phyloP scores from a whole-genome alignment of 92 coral and sea anemone species.

The Umimayanthus chanpuru region DNA sequence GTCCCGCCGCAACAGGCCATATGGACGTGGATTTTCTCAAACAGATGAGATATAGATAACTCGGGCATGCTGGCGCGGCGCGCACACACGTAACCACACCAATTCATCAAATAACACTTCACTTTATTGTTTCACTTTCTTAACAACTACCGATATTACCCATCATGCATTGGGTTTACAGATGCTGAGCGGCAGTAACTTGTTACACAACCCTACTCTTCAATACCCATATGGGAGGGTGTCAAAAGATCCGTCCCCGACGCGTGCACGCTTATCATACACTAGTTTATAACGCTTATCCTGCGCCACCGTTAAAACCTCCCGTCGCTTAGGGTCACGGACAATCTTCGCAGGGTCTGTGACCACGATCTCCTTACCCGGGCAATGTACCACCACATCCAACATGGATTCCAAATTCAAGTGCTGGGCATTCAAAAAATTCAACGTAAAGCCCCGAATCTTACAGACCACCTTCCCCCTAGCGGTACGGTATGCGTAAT shows the following conservation, averaged over 20 bases:
- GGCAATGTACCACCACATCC: background rate
- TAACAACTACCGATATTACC: too few relatives aligned
- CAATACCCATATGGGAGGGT: too few relatives aligned
- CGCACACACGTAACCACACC: too few relatives aligned
- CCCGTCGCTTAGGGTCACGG: background rate
- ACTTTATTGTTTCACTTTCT: too few relatives aligned
- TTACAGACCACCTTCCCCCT: background rate
- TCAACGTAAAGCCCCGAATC: background rate
- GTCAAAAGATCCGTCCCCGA: too few relatives aligned
- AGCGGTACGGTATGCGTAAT: background rate
- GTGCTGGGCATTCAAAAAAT: background rate
- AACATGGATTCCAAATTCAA: background rate
- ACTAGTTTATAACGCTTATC: background rate
- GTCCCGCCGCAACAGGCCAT: background rate
- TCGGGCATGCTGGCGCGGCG: background rate
- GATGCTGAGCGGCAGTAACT: too few relatives aligned
- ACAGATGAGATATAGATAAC: background rate
- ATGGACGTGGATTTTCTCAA: background rate
- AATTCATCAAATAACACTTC: too few relatives aligned
- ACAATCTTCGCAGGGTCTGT: background rate
- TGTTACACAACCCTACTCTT: too few relatives aligned
- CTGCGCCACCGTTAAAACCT: background rate
- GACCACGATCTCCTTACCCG: background rate
- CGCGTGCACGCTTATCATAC: background rate
- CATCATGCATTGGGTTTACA: too few relatives aligned